Percentiles rank a stretch among this genome's conserved stretches.
Evolutionary conservation across 2,888 invertebrate genomes (phyloP).

Genomic region (Lamproptera curius): DNA sequence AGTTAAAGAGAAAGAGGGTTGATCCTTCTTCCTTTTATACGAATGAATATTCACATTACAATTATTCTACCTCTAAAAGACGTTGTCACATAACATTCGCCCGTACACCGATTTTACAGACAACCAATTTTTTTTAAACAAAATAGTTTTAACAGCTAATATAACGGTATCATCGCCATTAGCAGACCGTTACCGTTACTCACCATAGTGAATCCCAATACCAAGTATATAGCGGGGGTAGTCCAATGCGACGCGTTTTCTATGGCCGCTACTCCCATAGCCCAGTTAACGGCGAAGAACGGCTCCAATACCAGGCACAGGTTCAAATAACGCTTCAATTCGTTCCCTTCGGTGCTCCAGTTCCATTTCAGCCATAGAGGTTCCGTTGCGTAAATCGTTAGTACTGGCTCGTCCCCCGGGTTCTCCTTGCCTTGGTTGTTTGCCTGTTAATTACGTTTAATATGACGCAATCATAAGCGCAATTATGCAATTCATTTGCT

Average conservation of each 20-base stretch:
- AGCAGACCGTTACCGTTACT: conserved; percentile 31
- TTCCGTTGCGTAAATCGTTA: neutral
- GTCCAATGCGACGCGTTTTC: conserved; percentile 82
- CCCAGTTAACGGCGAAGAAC: conserved; percentile 85
- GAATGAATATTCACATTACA: too few species aligned
- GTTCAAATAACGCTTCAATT: conserved; percentile 78
- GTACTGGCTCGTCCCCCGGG: conserved; percentile 37
- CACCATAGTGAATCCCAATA: conserved; percentile 79
- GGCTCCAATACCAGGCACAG: conserved; percentile 83
- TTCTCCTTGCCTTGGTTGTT: conserved; percentile 32
- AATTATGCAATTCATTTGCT: too few species aligned
- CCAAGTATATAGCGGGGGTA: conserved; percentile 78
- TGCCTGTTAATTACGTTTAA: too few species aligned
- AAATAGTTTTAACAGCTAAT: too few species aligned
- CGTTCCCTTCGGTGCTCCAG: conserved; percentile 69
- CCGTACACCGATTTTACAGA: too few species aligned
- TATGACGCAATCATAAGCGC: too few species aligned
- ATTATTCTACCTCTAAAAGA: too few species aligned
- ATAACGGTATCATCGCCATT: too few species aligned
- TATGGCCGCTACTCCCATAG: conserved; percentile 84
- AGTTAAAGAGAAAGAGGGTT: too few species aligned
- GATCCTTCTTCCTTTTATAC: too few species aligned
- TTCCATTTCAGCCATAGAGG: conserved; percentile 12
- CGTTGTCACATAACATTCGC: too few species aligned
- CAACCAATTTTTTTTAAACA: too few species aligned